phyloP scores from a whole-genome alignment of 2,888 invertebrate species.

The Antheraea yamamai region DNA sequence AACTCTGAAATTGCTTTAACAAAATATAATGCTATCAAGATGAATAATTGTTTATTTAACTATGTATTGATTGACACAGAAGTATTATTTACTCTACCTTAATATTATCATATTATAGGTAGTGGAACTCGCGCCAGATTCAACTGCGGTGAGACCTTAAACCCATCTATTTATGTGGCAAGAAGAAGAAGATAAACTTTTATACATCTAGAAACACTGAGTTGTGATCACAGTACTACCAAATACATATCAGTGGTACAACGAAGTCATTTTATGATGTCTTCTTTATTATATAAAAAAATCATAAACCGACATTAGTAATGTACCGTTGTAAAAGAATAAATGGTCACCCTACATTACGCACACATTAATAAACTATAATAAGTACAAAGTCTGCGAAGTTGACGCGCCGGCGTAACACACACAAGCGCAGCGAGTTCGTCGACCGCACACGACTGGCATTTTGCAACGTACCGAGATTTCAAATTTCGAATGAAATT shows the following conservation, averaged over 20 bases:
- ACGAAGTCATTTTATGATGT: background rate
- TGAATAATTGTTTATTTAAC: background rate
- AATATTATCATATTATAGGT: background rate
- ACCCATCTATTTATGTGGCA: too few species aligned
- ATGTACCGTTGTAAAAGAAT: background rate
- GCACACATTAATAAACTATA: constrained; percentile 21
- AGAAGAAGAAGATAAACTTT: too few species aligned
- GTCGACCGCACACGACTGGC: constrained; percentile 45
- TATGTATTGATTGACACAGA: background rate
- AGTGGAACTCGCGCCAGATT: background rate
- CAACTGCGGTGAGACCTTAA: background rate
- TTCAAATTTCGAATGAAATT: constrained; percentile 39
- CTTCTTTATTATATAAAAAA: background rate
- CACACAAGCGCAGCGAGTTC: constrained; percentile 40
- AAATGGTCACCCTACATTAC: constrained; percentile 15
- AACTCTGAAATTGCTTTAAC: background rate
- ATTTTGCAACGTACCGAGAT: constrained; percentile 46
- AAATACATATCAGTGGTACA: background rate
- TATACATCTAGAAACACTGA: too few species aligned
- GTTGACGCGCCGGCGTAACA: constrained; percentile 27
- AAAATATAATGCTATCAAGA: background rate
- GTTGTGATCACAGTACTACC: background rate
- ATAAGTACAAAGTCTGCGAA: constrained; percentile 14
- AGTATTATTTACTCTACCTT: background rate
- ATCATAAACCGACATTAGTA: background rate